Evolutionary conservation across 1,140 invertebrate genomes (phyloP).

Genomic region (Leptoteleia sp.): DNA sequence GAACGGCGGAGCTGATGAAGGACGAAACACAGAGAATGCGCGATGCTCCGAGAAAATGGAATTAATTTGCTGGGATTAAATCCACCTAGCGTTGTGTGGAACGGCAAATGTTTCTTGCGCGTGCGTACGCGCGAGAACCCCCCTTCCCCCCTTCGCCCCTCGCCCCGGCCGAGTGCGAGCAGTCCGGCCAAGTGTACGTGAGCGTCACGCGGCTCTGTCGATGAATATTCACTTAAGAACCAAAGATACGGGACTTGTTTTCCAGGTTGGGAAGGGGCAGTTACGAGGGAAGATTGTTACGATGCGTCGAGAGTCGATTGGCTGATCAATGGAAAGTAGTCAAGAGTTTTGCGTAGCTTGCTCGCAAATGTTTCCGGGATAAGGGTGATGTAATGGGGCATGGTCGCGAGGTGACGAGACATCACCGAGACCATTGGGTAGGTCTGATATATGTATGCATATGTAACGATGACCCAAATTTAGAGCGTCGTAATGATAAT

Average conservation of each 20-base stretch:
- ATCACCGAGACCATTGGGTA: background rate
- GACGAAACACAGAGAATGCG: slow-evolving; percentile 80
- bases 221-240: slow-evolving; percentile 47
- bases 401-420: background rate
- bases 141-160: too few relatives aligned
- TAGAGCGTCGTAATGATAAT: slow-evolving; percentile 10
- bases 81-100: slow-evolving; percentile 74
- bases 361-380: background rate
- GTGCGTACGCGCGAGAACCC: slow-evolving; percentile 67
- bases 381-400: slow-evolving; percentile 16
- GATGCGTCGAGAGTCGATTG: slow-evolving; percentile 6
- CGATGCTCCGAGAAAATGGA: slow-evolving; percentile 81
- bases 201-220: slow-evolving; percentile 12
- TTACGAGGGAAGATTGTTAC: slow-evolving; percentile 18
- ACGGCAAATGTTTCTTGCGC: slow-evolving; percentile 75
- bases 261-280: slow-evolving; percentile 12
- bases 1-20: slow-evolving; percentile 78
- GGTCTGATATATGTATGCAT: slow-evolving; percentile 6
- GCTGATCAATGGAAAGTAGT: slow-evolving; percentile 21
- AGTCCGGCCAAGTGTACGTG: too few relatives aligned
- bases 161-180: slow-evolving; percentile 3
- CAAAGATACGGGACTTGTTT: slow-evolving; percentile 25
- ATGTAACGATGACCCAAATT: background rate
- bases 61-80: slow-evolving; percentile 82
- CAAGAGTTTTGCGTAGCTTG: slow-evolving; percentile 1